Evolutionary conservation across 1,140 invertebrate species (phyloP).

Genomic region (Heliconius hermathena): DNA sequence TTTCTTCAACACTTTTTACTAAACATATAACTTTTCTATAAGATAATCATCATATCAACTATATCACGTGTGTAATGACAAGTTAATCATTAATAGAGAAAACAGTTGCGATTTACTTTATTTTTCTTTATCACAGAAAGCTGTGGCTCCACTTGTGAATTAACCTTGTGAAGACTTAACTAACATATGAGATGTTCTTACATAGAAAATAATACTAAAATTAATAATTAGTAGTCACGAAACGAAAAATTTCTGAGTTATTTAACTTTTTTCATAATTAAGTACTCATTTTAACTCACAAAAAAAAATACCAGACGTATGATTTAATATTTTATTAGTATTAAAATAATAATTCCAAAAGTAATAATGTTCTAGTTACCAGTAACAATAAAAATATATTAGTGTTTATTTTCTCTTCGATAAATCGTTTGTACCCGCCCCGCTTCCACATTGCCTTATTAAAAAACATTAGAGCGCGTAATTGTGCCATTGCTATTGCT

Average conservation of each 20-base stretch:
- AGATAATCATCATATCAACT: not conserved
- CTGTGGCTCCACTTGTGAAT: not conserved
- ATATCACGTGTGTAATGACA: not conserved
- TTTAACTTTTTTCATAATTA: too few relatives aligned
- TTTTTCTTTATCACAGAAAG: not conserved
- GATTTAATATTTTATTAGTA: not conserved
- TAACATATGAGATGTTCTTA: too few relatives aligned
- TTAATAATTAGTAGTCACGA: too few relatives aligned
- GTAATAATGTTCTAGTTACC: not conserved
- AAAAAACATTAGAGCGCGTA: conserved; percentile 21
- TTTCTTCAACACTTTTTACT: not conserved
- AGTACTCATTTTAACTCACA: not conserved
- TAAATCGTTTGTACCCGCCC: conserved; percentile 9
- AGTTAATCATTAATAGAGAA: not conserved
- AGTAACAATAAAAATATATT: conserved; percentile 3
- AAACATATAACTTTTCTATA: not conserved
- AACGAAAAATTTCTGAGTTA: too few relatives aligned
- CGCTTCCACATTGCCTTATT: conserved; percentile 20
- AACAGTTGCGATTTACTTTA: not conserved
- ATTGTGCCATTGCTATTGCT: conserved; percentile 13
- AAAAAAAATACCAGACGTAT: not conserved
- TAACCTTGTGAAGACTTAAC: not conserved
- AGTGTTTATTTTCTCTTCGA: not conserved
- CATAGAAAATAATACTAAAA: too few relatives aligned
- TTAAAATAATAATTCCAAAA: not conserved